Base-by-base conservation (phyloP, 2,888 invertebrate genomes). In the Calameuta idolon region DNA sequence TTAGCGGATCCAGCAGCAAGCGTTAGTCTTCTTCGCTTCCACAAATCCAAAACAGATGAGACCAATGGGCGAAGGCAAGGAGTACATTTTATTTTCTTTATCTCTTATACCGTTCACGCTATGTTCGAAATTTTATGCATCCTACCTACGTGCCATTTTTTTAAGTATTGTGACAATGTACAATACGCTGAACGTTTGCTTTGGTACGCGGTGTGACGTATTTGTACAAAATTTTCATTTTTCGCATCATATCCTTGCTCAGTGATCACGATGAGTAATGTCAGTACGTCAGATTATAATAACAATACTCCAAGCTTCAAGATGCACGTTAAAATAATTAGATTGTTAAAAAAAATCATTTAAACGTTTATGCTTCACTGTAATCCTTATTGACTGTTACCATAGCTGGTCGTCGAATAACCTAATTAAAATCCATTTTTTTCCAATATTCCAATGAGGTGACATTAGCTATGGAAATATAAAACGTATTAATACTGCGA, bases 61-160 rank as follows among this genome's bases (percentile, higher is more conserved):
- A 83, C 85, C 86, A 85, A 83, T 86, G 86, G 84, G 88, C 90
- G 85, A 90, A 91, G 91, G 91, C 91, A 91, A 91, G 90, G 83
- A 86, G 86, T 83, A 86, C 86, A 82, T 82, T 80, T 85, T 83
- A 85, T 83, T 86, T 84, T 84, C 86, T 83, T 82, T 81, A 79
- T 81, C 75, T 76, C 68, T 79, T 15, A 74, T 35, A n/a, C 55
- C 33, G 33, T 31, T 31, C 31, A 33, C 15, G 69, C 69, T 69
- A 33, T 33, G 2, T 71, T 71, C 23, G 9, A 55, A 55, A 23
- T 55, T 55, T 55, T 23, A 55, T 55, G 23, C 15, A 23, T 55
- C 55, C 55, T 23, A 55, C 55, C 55, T 23, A 23, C 55, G 23
- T 55, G 55, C 55, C 23, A 55, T 55, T 55, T 55, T 55, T 5